Percentiles rank a stretch among this genome's conserved stretches.
phyloP scores from a whole-genome alignment of 2,888 invertebrate genomes.

The Taenaris catops region DNA sequence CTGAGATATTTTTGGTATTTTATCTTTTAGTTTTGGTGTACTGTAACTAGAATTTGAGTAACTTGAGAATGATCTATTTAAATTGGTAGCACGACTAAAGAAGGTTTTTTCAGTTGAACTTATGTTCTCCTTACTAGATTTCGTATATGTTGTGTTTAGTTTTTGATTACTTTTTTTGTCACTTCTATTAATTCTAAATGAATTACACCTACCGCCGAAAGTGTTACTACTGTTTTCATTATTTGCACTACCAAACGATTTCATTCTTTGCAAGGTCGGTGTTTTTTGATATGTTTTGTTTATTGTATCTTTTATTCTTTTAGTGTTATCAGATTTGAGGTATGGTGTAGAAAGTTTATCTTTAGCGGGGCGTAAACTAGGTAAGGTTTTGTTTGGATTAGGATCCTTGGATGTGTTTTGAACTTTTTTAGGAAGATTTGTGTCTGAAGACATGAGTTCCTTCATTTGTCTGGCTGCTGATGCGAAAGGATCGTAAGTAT shows the following conservation, averaged over 20 bases:
- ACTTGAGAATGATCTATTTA: constrained; percentile 68
- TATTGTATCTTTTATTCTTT: constrained; percentile 71
- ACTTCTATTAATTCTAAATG: constrained; percentile 65
- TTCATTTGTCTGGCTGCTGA: constrained; percentile 90
- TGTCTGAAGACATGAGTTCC: constrained; percentile 86
- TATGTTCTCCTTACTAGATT: constrained; percentile 72
- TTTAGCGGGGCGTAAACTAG: constrained; percentile 56
- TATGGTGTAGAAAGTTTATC: constrained; percentile 51
- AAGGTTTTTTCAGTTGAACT: constrained; percentile 53
- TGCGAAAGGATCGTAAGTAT: constrained; percentile 87
- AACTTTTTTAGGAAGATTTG: constrained; percentile 68
- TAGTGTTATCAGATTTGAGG: constrained; percentile 54
- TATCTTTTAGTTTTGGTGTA: constrained; percentile 68
- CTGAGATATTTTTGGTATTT: constrained; percentile 69
- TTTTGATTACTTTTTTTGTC: constrained; percentile 67
- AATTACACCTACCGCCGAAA: constrained; percentile 66
- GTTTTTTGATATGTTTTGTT: constrained; percentile 77
- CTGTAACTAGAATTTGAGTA: constrained; percentile 63
- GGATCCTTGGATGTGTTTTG: constrained; percentile 61
- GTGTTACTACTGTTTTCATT: constrained; percentile 51
- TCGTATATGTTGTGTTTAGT: constrained; percentile 67
- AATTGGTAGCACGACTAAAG: constrained; percentile 58
- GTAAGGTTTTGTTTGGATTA: constrained; percentile 65
- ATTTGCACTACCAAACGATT: constrained; percentile 67
- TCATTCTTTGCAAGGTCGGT: constrained; percentile 70